Conservation (phyloP, 2,888 invertebrate species). For the Hemithea aestivaria region DNA sequence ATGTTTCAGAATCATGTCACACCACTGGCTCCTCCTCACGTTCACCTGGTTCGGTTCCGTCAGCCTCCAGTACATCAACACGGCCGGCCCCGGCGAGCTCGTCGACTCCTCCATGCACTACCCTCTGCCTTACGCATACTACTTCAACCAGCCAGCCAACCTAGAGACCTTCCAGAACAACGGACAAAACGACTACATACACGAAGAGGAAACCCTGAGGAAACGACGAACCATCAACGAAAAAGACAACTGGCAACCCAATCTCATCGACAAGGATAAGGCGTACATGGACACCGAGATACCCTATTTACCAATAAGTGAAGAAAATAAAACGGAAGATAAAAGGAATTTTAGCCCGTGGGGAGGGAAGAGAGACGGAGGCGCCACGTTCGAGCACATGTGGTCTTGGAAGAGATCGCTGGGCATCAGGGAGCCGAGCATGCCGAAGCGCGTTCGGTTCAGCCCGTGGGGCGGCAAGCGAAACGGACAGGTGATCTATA, state of each 20-base stretch:
- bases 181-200: constrained; percentile 23
- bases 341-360: constrained; percentile 69
- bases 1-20: constrained; percentile 62
- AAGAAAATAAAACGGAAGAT: constrained; percentile 40
- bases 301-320: constrained; percentile 36
- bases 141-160: constrained; percentile 39
- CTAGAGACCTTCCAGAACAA: constrained; percentile 29
- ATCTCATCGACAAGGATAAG: constrained; percentile 47
- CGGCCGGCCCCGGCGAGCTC: constrained; percentile 40
- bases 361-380: constrained; percentile 57
- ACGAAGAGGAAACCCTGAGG: constrained; percentile 25
- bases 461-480: constrained; percentile 73
- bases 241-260: constrained; percentile 46
- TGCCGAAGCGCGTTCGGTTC: constrained; percentile 71
- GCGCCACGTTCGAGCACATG: constrained; percentile 41
- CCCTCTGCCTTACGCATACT: constrained; percentile 46
- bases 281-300: constrained; percentile 43
- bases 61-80: constrained; percentile 62
- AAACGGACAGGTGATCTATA: constrained; percentile 62
- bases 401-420: constrained; percentile 65
- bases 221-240: constrained; percentile 37
- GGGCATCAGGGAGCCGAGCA: constrained; percentile 58
- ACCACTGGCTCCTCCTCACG: constrained; percentile 59
- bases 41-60: constrained; percentile 59
- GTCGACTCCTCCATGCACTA: constrained; percentile 39